These are phyloP conservation scores for Vanessa atalanta DNA, from an alignment of 1,140 invertebrate species.

Conservation along the genomic window DNA sequence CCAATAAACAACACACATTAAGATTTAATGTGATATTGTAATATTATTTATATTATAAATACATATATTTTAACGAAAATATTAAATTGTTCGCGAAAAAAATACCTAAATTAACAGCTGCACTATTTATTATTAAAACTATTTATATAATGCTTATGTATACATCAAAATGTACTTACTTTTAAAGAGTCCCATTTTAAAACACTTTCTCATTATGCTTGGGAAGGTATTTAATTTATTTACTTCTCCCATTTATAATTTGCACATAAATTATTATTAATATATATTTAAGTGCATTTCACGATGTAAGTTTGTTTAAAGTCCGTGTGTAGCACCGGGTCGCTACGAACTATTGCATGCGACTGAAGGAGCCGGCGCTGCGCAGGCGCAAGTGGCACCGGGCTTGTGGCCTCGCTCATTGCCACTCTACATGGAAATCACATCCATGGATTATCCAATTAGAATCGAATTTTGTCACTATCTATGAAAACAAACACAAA, in stretches of 20 bases:
- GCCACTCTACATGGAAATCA: slow-evolving; percentile 47
- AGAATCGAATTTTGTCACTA: slow-evolving; percentile 7
- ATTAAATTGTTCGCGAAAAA: too few relatives aligned
- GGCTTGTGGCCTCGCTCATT: slow-evolving; percentile 54
- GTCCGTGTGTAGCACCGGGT: slow-evolving; percentile 48
- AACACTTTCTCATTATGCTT: slow-evolving; percentile 71
- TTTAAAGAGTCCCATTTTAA: slow-evolving; percentile 74
- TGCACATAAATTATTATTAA: slow-evolving; percentile 4
- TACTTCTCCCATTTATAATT: slow-evolving; percentile 55
- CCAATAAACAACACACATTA: not conserved
- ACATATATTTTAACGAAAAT: too few relatives aligned
- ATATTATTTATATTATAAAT: not conserved
- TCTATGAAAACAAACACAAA: slow-evolving; percentile 1
- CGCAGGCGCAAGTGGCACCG: slow-evolving; percentile 49
- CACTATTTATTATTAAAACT: not conserved
- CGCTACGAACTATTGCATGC: slow-evolving; percentile 55
- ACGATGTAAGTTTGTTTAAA: slow-evolving; percentile 29
- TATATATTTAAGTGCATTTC: slow-evolving; percentile 26
- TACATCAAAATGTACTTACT: slow-evolving; percentile 54
- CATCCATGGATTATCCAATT: slow-evolving; percentile 33
- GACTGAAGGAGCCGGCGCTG: slow-evolving; percentile 51
- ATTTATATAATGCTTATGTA: not conserved
- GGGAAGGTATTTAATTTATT: slow-evolving; percentile 58
- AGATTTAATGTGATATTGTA: not conserved
- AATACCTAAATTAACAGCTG: too few relatives aligned